Evolutionary conservation across 2,113 vertebrate species (phyloP), one percentile per base, ranked within the genome.

Genomic region (Cephalopterus ornatus): DNA sequence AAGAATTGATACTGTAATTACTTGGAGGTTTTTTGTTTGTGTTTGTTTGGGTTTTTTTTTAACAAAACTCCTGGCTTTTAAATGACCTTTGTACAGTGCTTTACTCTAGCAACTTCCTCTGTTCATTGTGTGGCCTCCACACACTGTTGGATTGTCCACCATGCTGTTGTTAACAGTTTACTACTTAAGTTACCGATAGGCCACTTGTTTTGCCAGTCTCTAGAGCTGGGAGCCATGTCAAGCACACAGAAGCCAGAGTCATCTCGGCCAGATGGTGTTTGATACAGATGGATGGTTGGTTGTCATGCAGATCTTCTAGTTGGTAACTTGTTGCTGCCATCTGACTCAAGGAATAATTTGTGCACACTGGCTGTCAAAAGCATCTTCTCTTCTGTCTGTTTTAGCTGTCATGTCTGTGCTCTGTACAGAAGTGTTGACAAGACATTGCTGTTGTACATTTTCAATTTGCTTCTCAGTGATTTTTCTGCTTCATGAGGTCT

Each of bases 401-500:
- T 98, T 98, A 98, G 98, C 98, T 98, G 98, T 98, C 98, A 98
- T 98, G 98, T 98, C 98, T 98, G 97, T 98, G 98, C 98, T 98
- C 98, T 98, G 98, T 98, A 98, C 98, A 98, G 98, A 98, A 98
- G 98, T 98, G 98, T 98, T 98, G 98, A 98, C 98, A 98, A 98
- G 98, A 98, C 98, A 98, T 98, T 98, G 97, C 98, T 98, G 98
- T 98, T 98, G 98, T 98, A 98, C 98, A 98, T 98, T 98, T 98
- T 98, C 98, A 98, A 98, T 98, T 98, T 98, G 97, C 97, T 98
- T 98, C 97, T 98, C 98, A 97, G 97, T 97, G 97, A 98, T 97
- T 98, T 98, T 98, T 97, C 95, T 98, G 96, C 96, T 98, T 97
- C 95, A 93, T 98, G 95, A 96, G 96, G 95, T 97, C 96, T 98